phyloP scores from a whole-genome alignment of 2,113 vertebrate species.

The Melanotaenia duboulayi region DNA sequence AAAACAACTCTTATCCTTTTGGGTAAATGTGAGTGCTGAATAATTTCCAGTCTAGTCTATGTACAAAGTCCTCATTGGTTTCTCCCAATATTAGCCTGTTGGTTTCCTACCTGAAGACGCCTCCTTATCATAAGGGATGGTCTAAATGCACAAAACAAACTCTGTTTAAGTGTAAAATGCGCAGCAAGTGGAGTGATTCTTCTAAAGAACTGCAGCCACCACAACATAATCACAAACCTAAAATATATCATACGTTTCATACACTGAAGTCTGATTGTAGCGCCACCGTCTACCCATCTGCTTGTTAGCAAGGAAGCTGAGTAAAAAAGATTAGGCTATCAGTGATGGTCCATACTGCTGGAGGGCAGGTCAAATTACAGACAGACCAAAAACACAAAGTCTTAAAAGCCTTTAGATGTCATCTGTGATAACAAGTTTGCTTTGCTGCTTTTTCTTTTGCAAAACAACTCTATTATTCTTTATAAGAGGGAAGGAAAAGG shows the following conservation, averaged over 20 bases:
- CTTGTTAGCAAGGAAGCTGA: conserved; percentile 52
- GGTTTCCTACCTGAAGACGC: neutral
- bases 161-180: neutral
- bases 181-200: neutral
- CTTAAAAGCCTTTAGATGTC: conserved; percentile 47
- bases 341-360: conserved; percentile 45
- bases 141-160: conserved; percentile 6
- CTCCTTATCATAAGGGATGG: neutral
- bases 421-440: conserved; percentile 28
- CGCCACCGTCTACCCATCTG: conserved; percentile 32
- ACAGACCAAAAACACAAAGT: conserved; percentile 40
- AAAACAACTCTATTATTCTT: neutral
- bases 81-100: neutral
- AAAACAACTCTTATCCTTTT: neutral
- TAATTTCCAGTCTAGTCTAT: neutral
- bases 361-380: conserved; percentile 59
- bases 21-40: neutral
- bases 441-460: conserved; percentile 12
- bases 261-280: conserved; percentile 29
- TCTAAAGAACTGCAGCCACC: neutral
- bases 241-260: conserved; percentile 10
- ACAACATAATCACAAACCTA: neutral
- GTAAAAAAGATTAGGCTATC: conserved; percentile 64
- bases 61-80: neutral
- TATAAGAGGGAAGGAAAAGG: neutral